Evolutionary conservation across 1,140 invertebrate species (phyloP).

Genomic region (Venturia canescens): DNA sequence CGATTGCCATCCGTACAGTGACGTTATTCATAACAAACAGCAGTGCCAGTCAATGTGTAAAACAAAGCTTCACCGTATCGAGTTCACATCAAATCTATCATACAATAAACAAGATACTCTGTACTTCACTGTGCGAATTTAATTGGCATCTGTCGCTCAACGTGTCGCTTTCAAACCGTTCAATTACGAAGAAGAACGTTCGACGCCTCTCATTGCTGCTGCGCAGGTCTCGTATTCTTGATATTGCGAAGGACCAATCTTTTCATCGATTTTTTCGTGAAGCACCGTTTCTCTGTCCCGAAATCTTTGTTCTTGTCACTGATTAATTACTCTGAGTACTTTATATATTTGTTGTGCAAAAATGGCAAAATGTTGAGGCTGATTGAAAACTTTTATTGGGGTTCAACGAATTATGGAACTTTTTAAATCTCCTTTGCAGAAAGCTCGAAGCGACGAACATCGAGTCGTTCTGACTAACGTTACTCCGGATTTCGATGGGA

Average conservation of each 20-base stretch:
- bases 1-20: background rate
- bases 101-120: constrained; percentile 14
- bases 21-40: background rate
- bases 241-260: too few species aligned
- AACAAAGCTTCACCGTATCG: background rate
- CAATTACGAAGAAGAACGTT: background rate
- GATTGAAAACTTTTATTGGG: too few species aligned
- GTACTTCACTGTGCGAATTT: background rate
- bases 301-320: too few species aligned
- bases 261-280: too few species aligned
- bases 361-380: too few species aligned
- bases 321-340: too few species aligned
- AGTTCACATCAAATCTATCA: background rate
- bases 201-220: background rate
- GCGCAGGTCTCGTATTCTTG: background rate
- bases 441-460: constrained; percentile 72
- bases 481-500: constrained; percentile 80
- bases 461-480: constrained; percentile 83
- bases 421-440: constrained; percentile 60
- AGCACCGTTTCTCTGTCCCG: too few species aligned
- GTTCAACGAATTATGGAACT: too few species aligned
- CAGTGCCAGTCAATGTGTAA: background rate
- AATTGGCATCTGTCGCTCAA: background rate
- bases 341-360: too few species aligned
- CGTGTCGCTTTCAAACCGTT: background rate